phyloP scores from a whole-genome alignment of 2,113 vertebrate genomes.

The Desmodus rotundus region DNA sequence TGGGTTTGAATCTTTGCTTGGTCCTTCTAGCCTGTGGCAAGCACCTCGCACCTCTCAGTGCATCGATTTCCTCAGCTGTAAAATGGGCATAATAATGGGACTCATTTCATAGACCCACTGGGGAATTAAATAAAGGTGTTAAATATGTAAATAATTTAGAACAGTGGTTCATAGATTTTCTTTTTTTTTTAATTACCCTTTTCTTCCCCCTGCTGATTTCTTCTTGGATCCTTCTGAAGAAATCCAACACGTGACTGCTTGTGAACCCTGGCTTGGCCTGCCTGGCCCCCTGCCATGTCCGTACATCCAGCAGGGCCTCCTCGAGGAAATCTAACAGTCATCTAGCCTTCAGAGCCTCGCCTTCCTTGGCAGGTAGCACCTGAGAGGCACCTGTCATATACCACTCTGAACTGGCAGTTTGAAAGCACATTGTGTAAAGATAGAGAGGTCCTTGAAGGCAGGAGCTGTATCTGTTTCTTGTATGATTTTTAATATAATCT shows the following conservation, averaged over 20 bases:
- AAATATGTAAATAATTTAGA: neutral
- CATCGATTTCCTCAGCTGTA: neutral
- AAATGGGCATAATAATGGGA: neutral
- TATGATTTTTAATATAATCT: neutral
- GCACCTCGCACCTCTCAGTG: neutral
- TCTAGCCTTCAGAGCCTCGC: neutral
- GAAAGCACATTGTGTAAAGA: neutral
- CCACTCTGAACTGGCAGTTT: neutral
- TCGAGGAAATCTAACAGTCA: rapidly evolving
- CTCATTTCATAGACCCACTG: neutral
- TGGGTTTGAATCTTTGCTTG: neutral
- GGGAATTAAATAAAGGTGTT: neutral
- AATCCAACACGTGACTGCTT: neutral
- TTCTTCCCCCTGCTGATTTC: neutral
- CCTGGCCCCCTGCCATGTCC: neutral
- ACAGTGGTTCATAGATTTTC: neutral
- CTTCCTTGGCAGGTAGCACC: neutral
- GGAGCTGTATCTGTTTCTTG: neutral
- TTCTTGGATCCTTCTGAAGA: neutral
- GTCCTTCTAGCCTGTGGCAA: neutral
- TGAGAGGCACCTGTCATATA: neutral
- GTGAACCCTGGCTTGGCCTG: too few species aligned
- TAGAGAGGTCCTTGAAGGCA: neutral
- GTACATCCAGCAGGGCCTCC: neutral
- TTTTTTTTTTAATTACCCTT: neutral